Conservation (phyloP, 1,140 invertebrate species). For the Papilio xuthus region DNA sequence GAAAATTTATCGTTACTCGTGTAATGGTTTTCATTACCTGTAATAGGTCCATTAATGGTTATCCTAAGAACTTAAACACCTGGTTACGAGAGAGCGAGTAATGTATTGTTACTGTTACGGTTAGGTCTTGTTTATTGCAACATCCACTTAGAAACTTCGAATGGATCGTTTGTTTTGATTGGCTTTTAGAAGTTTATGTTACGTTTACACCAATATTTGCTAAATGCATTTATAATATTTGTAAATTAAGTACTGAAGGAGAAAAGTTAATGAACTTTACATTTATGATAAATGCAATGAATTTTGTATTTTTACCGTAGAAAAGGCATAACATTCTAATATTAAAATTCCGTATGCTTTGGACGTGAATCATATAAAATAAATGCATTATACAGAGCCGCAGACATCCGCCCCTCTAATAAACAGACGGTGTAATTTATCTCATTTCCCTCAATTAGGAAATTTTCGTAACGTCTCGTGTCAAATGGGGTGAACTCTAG, state of each 20-base stretch:
- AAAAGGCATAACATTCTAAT: not conserved
- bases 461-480: slow-evolving; percentile 60
- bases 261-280: not conserved
- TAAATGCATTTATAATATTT: not conserved
- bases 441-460: slow-evolving; percentile 72
- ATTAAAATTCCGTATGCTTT: not conserved
- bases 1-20: slow-evolving; percentile 71
- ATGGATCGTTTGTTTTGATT: slow-evolving; percentile 27
- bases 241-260: not conserved
- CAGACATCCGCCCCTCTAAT: slow-evolving; percentile 45
- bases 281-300: not conserved
- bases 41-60: slow-evolving; percentile 66
- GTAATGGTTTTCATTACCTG: slow-evolving; percentile 66
- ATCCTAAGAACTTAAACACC: slow-evolving; percentile 62
- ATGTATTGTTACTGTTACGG: slow-evolving; percentile 36
- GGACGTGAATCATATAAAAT: slow-evolving; percentile 13
- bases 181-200: slow-evolving; percentile 13
- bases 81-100: slow-evolving; percentile 45
- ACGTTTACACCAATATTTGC: not conserved
- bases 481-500: slow-evolving; percentile 61
- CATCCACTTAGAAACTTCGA: slow-evolving; percentile 31
- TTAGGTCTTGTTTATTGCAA: slow-evolving; percentile 37
- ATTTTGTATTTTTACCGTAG: not conserved
- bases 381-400: not conserved
- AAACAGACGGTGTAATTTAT: slow-evolving; percentile 70